Evolutionary conservation across 2,888 invertebrate genomes (phyloP).

Genomic region (Heliconius erato): DNA sequence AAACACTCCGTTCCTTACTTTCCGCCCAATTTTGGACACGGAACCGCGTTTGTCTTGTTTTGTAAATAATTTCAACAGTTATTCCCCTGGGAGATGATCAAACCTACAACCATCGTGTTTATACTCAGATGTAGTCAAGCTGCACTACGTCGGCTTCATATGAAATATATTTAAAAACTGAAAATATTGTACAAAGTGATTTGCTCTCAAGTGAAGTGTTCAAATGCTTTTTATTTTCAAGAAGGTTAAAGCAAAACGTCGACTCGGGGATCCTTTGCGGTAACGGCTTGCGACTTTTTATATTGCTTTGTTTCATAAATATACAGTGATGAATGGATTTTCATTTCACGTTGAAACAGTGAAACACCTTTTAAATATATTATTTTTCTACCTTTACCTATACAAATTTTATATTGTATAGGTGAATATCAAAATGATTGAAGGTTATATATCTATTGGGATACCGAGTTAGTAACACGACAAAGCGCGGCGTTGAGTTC

Average conservation of each 20-base stretch:
- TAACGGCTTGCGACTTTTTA: constrained; percentile 41
- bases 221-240: constrained; percentile 39
- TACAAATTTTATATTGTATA: background rate
- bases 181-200: constrained; percentile 9
- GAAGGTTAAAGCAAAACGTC: constrained; percentile 45
- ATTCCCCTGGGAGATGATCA: too few relatives aligned
- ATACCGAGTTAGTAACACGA: background rate
- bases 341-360: constrained; percentile 35
- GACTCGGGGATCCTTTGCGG: constrained; percentile 44
- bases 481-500: background rate
- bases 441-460: background rate
- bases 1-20: too few relatives aligned
- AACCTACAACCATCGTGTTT: too few relatives aligned
- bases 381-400: background rate
- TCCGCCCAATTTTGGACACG: too few relatives aligned
- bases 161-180: background rate
- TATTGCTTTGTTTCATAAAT: constrained; percentile 49
- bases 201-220: constrained; percentile 17
- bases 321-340: constrained; percentile 40
- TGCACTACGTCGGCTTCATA: background rate
- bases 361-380: background rate
- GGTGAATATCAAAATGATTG: background rate
- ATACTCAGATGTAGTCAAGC: too few relatives aligned
- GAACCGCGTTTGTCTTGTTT: too few relatives aligned
- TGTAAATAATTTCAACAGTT: too few relatives aligned